Evolutionary conservation across 2,888 invertebrate genomes (phyloP).

Genomic region (Bugulina stolonifera): DNA sequence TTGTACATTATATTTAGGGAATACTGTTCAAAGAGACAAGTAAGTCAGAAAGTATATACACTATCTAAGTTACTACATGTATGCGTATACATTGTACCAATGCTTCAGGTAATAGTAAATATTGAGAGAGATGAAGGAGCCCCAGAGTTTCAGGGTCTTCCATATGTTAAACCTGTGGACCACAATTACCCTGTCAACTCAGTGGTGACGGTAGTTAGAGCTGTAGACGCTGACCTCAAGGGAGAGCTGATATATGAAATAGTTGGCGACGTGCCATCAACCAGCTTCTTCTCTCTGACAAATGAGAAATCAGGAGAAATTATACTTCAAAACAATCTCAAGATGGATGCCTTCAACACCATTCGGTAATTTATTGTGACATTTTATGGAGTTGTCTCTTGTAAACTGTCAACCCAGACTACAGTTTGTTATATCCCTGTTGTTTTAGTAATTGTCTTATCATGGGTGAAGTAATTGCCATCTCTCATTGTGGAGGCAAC

Average conservation of each 20-base stretch:
- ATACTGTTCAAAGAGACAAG: too few relatives aligned
- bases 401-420: too few relatives aligned
- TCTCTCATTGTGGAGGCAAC: too few relatives aligned
- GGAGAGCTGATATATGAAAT: slow-evolving; percentile 32
- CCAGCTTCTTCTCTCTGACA: slow-evolving; percentile 37
- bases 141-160: slow-evolving; percentile 27
- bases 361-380: too few relatives aligned
- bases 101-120: background rate
- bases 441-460: too few relatives aligned
- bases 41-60: too few relatives aligned
- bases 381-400: too few relatives aligned
- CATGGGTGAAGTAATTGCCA: too few relatives aligned
- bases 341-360: slow-evolving; percentile 34
- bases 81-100: background rate
- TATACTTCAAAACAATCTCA: slow-evolving; percentile 34
- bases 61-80: too few relatives aligned
- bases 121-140: background rate
- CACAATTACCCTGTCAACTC: slow-evolving; percentile 29
- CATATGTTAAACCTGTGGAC: slow-evolving; percentile 30
- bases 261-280: slow-evolving; percentile 35
- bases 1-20: too few relatives aligned
- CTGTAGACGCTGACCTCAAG: slow-evolving; percentile 30
- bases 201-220: slow-evolving; percentile 29
- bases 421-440: too few relatives aligned
- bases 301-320: slow-evolving; percentile 34